A percentile compares a stretch with the other conserved stretches of the same genome.
Conservation (phyloP, 2,888 invertebrate species). For the Panzeria rudis region DNA sequence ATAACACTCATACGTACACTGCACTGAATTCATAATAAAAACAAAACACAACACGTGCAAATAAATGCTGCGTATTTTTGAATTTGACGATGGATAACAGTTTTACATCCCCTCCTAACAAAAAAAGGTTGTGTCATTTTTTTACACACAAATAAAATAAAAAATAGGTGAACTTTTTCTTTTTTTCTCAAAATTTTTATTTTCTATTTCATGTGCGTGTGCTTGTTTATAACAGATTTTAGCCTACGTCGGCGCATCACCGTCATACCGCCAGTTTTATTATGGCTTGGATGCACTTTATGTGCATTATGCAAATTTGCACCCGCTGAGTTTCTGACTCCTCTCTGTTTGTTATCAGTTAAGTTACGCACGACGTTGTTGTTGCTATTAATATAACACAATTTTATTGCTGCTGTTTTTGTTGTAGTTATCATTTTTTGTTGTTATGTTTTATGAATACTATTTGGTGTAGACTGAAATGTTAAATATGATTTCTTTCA, state of each 20-base stretch:
- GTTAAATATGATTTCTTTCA: constrained; percentile 29
- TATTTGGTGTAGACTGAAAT: constrained; percentile 46
- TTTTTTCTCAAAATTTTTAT: constrained; percentile 18
- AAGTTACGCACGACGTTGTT: constrained; percentile 61
- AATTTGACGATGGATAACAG: constrained; percentile 65
- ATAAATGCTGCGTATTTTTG: constrained; percentile 61
- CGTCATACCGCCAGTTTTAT: constrained; percentile 25
- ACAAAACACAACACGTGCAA: constrained; percentile 65
- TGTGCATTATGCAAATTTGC: constrained; percentile 35
- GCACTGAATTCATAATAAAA: constrained; percentile 36
- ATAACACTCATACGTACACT: constrained; percentile 3
- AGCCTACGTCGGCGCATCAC: constrained; percentile 72
- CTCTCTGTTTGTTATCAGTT: constrained; percentile 36
- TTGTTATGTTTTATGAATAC: constrained; percentile 45
- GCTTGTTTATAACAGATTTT: constrained; percentile 34
- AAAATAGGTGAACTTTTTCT: constrained; percentile 80
- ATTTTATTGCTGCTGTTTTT: constrained; percentile 60
- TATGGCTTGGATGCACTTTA: constrained; percentile 32
- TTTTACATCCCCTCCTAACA: constrained; percentile 40
- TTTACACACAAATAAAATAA: constrained; percentile 75
- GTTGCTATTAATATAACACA: constrained; percentile 43
- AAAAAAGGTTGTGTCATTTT: constrained; percentile 44
- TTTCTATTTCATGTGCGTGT: constrained; percentile 53
- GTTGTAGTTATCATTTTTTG: constrained; percentile 62
- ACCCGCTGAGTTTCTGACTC: constrained; percentile 17